Base-by-base conservation (phyloP, 2,888 invertebrate species). In the Eudasyphora cyanicolor region DNA sequence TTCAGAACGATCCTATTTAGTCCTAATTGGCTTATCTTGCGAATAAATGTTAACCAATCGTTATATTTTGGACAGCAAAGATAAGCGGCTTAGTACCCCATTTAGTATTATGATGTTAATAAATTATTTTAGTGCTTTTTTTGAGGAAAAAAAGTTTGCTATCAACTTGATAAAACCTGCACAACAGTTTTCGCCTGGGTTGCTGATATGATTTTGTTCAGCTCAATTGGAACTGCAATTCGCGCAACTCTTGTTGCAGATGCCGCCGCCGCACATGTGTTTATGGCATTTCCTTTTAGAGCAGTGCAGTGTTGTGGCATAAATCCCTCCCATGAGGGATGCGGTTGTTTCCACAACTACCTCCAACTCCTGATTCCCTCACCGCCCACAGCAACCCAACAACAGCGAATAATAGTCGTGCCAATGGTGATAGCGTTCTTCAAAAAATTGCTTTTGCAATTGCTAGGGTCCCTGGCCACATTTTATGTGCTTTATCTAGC, bases 181-280 rank as follows among this genome's bases (percentile, higher is more conserved):
- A n/a, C n/a, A n/a, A 57, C 24, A 27, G 57, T 24, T 57, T 24
- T 21, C 8, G 21, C 14, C 24, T 57, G 24, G 24, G 1, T 24
- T 60, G n/a, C n/a, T 60, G 60, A 60, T 57, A 27, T 27, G 60
- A 42, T 19, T 67, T 67, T 24, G 38, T 67, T 67, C 38, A 67
- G 67, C 67, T 67, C 67, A 42, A 67, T 67, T 67, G 67, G 42
- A 67, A 24, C 42, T 67, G 67, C 67, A 67, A 17, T 35, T 38
- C 42, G 5, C 14, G 67, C 67, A 17, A 17, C 38, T 67, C 14
- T 35, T 42, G 32, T 3, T 12, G 14, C n/a, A 7, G 21, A 14
- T 14, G 14, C 27, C 14, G 27, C 14, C 27, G 57, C 1, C 14
- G 27, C 27, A 27, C 27, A 14, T 57, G 57, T 57, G 57, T 14